Evolutionary conservation across 1,140 invertebrate species (phyloP).

Genomic region (Drosophila cardini): DNA sequence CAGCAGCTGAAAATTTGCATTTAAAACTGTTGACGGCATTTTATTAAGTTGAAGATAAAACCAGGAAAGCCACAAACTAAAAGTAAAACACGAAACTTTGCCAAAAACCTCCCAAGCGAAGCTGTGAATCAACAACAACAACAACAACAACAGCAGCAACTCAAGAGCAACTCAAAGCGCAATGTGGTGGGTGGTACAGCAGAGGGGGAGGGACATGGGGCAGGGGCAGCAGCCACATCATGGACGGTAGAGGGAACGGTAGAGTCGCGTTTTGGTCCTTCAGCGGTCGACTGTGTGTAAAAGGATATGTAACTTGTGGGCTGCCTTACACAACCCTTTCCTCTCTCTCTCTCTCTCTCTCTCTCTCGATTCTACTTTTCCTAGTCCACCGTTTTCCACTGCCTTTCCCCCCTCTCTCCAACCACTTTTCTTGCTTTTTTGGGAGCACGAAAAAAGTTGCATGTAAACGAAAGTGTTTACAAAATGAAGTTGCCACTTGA

Average conservation of each 20-base stretch:
- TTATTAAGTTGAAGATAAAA: slow-evolving; percentile 83
- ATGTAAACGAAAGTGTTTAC: slow-evolving; percentile 83
- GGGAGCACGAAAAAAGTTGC: slow-evolving; percentile 65
- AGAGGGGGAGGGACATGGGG: neutral
- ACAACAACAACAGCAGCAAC: slow-evolving; percentile 40
- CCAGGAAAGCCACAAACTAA: slow-evolving; percentile 82
- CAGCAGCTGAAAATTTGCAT: slow-evolving; percentile 77
- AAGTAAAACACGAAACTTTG: slow-evolving; percentile 82
- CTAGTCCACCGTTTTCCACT: neutral
- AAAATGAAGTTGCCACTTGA: slow-evolving; percentile 83
- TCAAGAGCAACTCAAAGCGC: slow-evolving; percentile 33
- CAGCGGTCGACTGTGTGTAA: slow-evolving; percentile 72
- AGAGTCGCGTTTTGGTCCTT: slow-evolving; percentile 43
- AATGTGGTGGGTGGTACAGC: neutral
- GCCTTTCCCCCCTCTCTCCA: neutral
- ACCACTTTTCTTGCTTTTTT: slow-evolving; percentile 49
- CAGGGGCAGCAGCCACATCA: slow-evolving; percentile 6
- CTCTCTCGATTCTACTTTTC: neutral
- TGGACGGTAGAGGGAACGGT: too few relatives aligned
- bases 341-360: neutral
- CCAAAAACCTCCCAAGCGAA: slow-evolving; percentile 69
- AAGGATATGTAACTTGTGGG: slow-evolving; percentile 80
- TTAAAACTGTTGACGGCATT: slow-evolving; percentile 82
- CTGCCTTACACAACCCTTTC: slow-evolving; percentile 64
- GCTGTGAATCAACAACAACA: slow-evolving; percentile 73